phyloP scores from a whole-genome alignment of 2,888 invertebrate genomes.

The Euplexia lucipara region DNA sequence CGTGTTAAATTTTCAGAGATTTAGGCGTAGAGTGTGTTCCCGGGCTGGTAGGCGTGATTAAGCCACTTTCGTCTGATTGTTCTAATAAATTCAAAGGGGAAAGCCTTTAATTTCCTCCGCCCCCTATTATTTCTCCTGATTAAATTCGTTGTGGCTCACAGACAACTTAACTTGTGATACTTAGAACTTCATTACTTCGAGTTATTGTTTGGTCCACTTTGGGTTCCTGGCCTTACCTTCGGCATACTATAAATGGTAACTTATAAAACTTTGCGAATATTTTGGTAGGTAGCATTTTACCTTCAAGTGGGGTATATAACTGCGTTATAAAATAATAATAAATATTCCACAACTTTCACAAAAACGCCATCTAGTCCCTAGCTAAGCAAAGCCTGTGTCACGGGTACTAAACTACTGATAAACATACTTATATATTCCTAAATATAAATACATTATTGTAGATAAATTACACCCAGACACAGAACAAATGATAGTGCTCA shows the following conservation, averaged over 20 bases:
- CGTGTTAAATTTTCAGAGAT: constrained; percentile 24
- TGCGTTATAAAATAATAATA: too few relatives aligned
- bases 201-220: constrained; percentile 44
- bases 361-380: too few relatives aligned
- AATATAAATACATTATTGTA: too few relatives aligned
- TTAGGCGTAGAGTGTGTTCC: constrained; percentile 35
- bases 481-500: too few relatives aligned
- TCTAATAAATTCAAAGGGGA: constrained; percentile 62
- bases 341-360: too few relatives aligned
- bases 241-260: constrained; percentile 4
- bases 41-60: constrained; percentile 42
- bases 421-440: too few relatives aligned
- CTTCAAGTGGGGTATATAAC: background rate
- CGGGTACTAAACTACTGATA: too few relatives aligned
- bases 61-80: constrained; percentile 62
- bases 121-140: constrained; percentile 61
- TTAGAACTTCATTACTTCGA: constrained; percentile 63
- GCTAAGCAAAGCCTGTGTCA: too few relatives aligned
- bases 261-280: constrained; percentile 25
- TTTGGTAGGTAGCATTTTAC: constrained; percentile 8
- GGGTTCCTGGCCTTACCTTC: constrained; percentile 18
- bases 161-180: constrained; percentile 62
- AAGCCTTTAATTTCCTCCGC: constrained; percentile 54
- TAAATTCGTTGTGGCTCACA: constrained; percentile 61
- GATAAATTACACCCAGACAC: too few relatives aligned